Conservation (phyloP, 37 sponge, comb jelly and placozoan genomes). For the Petrosia ficiformis region DNA sequence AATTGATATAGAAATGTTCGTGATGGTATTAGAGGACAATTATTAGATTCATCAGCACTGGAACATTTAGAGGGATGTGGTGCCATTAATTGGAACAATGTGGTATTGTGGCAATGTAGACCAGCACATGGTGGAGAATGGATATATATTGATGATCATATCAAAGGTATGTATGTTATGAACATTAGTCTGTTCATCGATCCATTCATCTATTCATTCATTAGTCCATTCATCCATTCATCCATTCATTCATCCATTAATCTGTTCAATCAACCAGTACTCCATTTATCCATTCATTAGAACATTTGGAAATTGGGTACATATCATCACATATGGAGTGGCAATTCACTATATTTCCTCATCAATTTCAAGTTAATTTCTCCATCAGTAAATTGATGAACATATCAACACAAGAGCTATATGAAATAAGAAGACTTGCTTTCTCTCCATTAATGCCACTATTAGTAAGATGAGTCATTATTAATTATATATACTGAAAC, state of each 20-base stretch:
- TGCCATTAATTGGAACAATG: conserved; percentile 40
- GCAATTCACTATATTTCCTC: background rate
- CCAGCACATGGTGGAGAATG: background rate
- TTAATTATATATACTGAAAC: too few species aligned
- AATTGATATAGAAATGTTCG: conserved; percentile 16
- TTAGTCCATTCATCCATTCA: too few species aligned
- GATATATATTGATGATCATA: background rate
- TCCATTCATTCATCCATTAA: too few species aligned
- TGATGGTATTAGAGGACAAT: conserved; percentile 37
- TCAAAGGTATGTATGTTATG: background rate
- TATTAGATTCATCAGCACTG: conserved; percentile 28
- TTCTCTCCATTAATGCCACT: conserved; percentile 58
- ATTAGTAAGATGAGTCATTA: conserved; percentile 53
- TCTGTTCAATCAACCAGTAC: conserved; percentile 1
- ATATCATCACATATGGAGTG: background rate
- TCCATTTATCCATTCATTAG: background rate
- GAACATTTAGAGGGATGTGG: conserved; percentile 35
- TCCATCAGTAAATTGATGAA: background rate
- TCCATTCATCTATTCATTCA: too few species aligned
- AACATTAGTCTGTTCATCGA: background rate
- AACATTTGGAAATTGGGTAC: conserved; percentile 30
- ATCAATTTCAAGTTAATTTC: conserved; percentile 30
- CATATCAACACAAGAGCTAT: background rate
- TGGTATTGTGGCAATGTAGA: conserved; percentile 40
- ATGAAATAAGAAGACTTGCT: conserved; percentile 45